Percentiles rank a stretch among this genome's conserved stretches.
These are phyloP conservation scores for Psittacula derbiana DNA, from an alignment of 2,797 vertebrate genomes.

Conservation along the genomic window DNA sequence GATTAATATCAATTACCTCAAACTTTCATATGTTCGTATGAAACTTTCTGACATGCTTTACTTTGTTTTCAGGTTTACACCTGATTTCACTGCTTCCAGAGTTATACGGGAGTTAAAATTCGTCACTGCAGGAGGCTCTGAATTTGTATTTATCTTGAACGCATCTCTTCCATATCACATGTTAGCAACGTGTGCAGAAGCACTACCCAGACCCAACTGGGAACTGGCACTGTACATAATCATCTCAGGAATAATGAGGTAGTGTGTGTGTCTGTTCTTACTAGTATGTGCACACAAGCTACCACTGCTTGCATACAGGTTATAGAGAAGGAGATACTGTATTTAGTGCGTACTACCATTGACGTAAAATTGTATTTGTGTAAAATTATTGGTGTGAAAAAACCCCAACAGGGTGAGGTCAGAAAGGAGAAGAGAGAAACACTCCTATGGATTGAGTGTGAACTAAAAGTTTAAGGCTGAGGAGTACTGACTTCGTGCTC, in stretches of 20 bases:
- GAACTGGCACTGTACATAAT: slow-evolving; percentile 93
- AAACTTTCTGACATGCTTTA: not conserved
- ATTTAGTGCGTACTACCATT: not conserved
- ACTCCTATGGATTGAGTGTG: not conserved
- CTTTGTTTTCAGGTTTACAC: slow-evolving; percentile 89
- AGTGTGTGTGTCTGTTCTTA: not conserved
- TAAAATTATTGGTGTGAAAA: not conserved
- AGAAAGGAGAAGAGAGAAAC: not conserved
- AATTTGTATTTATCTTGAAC: slow-evolving; percentile 93
- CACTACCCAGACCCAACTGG: slow-evolving; percentile 94
- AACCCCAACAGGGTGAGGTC: not conserved
- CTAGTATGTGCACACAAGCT: fast-evolving
- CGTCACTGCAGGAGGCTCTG: slow-evolving; percentile 89
- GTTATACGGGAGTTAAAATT: slow-evolving; percentile 95
- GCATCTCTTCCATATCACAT: slow-evolving; percentile 98
- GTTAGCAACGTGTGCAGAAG: slow-evolving; percentile 92
- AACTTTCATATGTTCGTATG: not conserved
- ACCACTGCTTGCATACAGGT: not conserved
- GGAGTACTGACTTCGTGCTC: not conserved
- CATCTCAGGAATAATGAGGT: slow-evolving; percentile 97
- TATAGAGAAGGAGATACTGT: not conserved
- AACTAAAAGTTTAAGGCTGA: not conserved
- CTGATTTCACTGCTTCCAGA: slow-evolving; percentile 97
- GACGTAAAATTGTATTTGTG: not conserved
- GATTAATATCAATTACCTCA: not conserved